Percentiles rank a stretch among this genome's conserved stretches.
Conservation (phyloP, 2,888 invertebrate species). For the Philopedon plagiatum region DNA sequence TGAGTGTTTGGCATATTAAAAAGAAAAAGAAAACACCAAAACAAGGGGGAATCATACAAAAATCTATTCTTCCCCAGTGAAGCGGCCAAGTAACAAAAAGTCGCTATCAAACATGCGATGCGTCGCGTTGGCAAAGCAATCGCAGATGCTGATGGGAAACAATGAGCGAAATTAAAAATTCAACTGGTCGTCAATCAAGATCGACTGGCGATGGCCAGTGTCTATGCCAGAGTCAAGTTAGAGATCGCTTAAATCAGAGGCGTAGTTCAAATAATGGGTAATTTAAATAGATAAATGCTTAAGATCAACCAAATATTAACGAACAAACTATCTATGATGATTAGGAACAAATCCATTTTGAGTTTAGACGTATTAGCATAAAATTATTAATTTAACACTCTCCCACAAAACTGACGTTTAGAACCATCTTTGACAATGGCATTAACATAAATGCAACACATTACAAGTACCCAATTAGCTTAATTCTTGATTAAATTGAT, state of each 20-base stretch:
- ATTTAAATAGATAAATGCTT: too few relatives aligned
- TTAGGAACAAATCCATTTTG: too few relatives aligned
- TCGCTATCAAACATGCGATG: constrained; percentile 39
- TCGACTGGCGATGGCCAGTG: constrained; percentile 50
- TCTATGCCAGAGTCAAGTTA: constrained; percentile 41
- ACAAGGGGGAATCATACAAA: not conserved
- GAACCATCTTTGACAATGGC: too few relatives aligned
- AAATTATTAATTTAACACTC: too few relatives aligned
- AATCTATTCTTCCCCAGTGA: constrained; percentile 6
- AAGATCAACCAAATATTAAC: too few relatives aligned
- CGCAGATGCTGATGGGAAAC: constrained; percentile 54
- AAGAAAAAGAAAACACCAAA: not conserved
- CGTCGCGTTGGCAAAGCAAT: constrained; percentile 33
- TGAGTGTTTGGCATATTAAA: not conserved
- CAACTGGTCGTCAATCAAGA: constrained; percentile 61
- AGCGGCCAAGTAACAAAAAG: constrained; percentile 13
- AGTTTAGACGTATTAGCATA: too few relatives aligned
- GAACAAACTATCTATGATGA: too few relatives aligned
- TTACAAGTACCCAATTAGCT: too few relatives aligned
- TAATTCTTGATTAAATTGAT: too few relatives aligned
- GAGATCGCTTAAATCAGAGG: constrained; percentile 15
- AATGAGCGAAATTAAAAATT: constrained; percentile 60
- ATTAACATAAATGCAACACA: too few relatives aligned
- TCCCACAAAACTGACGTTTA: too few relatives aligned
- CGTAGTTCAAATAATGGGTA: not conserved